Conservation (phyloP, 1,140 invertebrate genomes). For the Zaprionus camerounensis region DNA sequence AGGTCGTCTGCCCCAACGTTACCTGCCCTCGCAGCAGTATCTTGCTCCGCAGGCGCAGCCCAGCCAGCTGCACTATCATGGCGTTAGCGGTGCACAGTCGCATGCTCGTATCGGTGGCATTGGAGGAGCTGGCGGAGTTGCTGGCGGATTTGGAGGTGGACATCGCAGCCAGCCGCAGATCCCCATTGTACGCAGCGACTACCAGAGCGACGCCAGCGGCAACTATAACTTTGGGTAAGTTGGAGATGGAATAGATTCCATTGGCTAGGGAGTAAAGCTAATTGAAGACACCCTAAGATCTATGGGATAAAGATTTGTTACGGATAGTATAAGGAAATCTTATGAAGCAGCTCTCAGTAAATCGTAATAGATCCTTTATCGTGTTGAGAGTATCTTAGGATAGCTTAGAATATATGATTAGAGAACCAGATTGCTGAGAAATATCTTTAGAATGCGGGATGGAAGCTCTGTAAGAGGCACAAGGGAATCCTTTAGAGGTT, state of each 20-base stretch:
- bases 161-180: constrained; percentile 73
- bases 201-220: constrained; percentile 85
- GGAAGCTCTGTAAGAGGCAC: too few species aligned
- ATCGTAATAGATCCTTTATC: too few species aligned
- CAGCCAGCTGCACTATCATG: constrained; percentile 69
- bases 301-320: too few species aligned
- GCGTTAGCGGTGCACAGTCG: constrained; percentile 55
- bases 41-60: constrained; percentile 48
- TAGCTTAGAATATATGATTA: too few species aligned
- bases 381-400: not conserved
- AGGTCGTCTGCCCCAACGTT: constrained; percentile 60
- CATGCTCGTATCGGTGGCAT: constrained; percentile 39
- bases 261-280: constrained; percentile 14
- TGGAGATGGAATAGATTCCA: not conserved
- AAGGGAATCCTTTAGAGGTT: too few species aligned
- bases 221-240: constrained; percentile 87
- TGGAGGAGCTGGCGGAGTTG: constrained; percentile 9
- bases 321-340: too few species aligned
- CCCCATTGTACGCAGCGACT: constrained; percentile 86
- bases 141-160: not conserved
- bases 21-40: constrained; percentile 69
- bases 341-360: too few species aligned
- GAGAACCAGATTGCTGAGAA: too few species aligned
- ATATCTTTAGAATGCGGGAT: too few species aligned
- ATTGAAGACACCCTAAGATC: too few species aligned